Conservation (phyloP, 2,888 invertebrate species). For the Spilosoma lubricipeda region DNA sequence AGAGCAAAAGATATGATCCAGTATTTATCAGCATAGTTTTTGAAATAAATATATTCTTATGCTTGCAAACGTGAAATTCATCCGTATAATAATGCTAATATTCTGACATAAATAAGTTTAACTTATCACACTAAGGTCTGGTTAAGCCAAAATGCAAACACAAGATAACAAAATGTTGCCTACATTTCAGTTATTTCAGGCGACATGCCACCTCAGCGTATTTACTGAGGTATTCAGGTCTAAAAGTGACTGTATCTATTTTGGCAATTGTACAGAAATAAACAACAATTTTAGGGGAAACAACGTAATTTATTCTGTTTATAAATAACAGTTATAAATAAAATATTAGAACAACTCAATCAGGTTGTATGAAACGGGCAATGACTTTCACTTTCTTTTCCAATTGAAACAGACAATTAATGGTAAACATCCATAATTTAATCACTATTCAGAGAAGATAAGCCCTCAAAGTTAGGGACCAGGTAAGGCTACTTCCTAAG, state of each 20-base stretch:
- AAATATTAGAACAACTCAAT: background rate
- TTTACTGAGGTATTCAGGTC: background rate
- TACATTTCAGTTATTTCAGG: constrained; percentile 8
- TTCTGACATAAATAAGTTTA: too few relatives aligned
- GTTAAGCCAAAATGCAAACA: background rate
- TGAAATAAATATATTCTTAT: background rate
- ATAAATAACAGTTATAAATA: background rate
- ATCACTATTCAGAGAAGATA: too few relatives aligned
- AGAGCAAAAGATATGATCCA: too few relatives aligned
- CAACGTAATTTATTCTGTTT: background rate
- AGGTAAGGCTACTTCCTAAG: too few relatives aligned
- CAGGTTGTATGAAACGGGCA: background rate
- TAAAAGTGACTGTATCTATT: background rate
- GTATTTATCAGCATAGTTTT: too few relatives aligned
- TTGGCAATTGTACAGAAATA: background rate
- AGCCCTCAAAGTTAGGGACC: too few relatives aligned
- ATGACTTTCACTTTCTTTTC: background rate
- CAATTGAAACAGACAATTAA: too few relatives aligned
- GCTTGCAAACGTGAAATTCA: background rate
- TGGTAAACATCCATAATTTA: too few relatives aligned
- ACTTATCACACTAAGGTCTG: background rate
- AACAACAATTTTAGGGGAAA: background rate
- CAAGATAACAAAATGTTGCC: constrained; percentile 12
- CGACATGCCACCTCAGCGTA: background rate
- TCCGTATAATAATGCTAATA: background rate